Base-by-base conservation (phyloP, 2,888 invertebrate species). In the Pheosia gnoma region DNA sequence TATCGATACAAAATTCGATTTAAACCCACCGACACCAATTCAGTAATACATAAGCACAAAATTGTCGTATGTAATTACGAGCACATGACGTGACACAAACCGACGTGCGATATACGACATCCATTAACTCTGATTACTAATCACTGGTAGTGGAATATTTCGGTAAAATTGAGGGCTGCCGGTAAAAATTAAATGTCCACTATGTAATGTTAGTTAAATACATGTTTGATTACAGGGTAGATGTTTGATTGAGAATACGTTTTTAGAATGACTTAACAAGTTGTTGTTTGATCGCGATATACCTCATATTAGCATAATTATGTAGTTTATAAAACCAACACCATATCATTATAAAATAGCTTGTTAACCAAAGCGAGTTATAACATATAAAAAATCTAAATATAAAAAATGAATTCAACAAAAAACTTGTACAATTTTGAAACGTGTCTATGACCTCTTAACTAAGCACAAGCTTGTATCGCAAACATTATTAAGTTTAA, bases 61-160 rank as follows among this genome's bases (percentile, higher is more conserved):
- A 25, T 71, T 67, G 70, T 70, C 69, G 72, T 61, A 61, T 58
- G 61, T 74, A 70, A 76, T 78, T 70, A 78, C 68, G 58, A 51
- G 65, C 63, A 74, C 78, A 77, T 85, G 80, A 81, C 81, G 70
- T 62, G 72, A 75, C 80, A 80, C 67, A 78, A 82, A 82, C 66
- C 65, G 63, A 70, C 60, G 70, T 64, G 65, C 68, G 59, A 70
- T 75, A 73, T 71, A 75, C 70, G 76, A 71, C 66, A 71, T 77
- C 85, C 86, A 88, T 87, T 87, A 84, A 72, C 78, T 74, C 70
- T 84, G 86, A 88, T 88, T 86, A 82, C 72, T 81, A 83, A 86
- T 87, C 83, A 82, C 70, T 63, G 71, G 71, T 84, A 86, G 85
- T 86, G 84, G 82, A 80, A 75, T 63, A 62, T 71, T 68, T 68